Percentiles rank a stretch among this genome's conserved stretches.
Evolutionary conservation across 2,888 invertebrate species (phyloP).

Genomic region (Scaptomyza flava): DNA sequence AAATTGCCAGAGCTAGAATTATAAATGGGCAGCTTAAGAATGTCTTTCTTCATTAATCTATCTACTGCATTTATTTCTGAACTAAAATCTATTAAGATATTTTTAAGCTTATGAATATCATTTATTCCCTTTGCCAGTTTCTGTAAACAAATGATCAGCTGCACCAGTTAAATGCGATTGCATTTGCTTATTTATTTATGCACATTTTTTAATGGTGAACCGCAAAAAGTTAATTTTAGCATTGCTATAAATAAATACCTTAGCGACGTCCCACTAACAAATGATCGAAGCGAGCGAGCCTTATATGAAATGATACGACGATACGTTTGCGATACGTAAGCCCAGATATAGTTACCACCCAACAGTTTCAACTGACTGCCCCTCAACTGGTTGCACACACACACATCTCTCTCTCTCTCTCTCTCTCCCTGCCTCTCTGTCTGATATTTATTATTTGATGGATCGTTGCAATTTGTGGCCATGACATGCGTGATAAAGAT

Average conservation of each 20-base stretch:
- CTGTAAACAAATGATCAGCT: slow-evolving; percentile 8
- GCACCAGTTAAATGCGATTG: slow-evolving; percentile 54
- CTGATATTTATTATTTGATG: slow-evolving; percentile 62
- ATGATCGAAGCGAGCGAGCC: slow-evolving; percentile 63
- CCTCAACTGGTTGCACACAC: slow-evolving; percentile 65
- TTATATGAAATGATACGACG: slow-evolving; percentile 58
- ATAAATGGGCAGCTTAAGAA: too few relatives aligned
- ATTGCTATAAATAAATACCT: slow-evolving; percentile 75
- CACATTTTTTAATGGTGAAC: slow-evolving; percentile 53
- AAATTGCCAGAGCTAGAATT: too few relatives aligned
- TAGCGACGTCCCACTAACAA: slow-evolving; percentile 66
- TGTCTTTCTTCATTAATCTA: too few relatives aligned
- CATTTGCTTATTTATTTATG: slow-evolving; percentile 61
- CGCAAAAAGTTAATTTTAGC: slow-evolving; percentile 80
- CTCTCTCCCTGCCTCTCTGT: slow-evolving; percentile 1
- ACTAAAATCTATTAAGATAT: not conserved
- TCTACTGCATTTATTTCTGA: too few relatives aligned
- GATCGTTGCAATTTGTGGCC: slow-evolving; percentile 77
- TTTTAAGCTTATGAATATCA: not conserved
- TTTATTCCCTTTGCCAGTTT: too few relatives aligned
- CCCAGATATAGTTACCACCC: slow-evolving; percentile 72
- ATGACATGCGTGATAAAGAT: slow-evolving; percentile 79
- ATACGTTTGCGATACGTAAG: slow-evolving; percentile 49
- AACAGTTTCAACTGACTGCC: slow-evolving; percentile 33
- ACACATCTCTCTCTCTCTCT: slow-evolving; percentile 7